phyloP scores from a whole-genome alignment of 2,113 vertebrate species.

The Pseudolaguvia tuberculata region DNA sequence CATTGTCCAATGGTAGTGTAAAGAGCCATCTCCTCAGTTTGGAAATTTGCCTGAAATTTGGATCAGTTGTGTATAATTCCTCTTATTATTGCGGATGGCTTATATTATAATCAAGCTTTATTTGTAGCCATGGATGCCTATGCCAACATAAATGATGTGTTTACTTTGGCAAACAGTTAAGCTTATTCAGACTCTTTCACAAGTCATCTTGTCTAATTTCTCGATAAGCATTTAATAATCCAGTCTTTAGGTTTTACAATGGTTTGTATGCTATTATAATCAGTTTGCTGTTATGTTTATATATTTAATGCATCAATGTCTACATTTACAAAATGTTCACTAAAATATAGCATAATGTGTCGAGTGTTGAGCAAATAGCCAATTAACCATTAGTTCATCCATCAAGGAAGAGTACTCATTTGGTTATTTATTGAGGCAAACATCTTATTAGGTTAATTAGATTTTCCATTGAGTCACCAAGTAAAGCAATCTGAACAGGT shows the following conservation, averaged over 20 bases:
- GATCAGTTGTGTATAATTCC: background rate
- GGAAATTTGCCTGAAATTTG: background rate
- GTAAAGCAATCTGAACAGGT: too few species aligned
- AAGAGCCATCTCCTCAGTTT: background rate
- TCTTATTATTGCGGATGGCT: background rate
- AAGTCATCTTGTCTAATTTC: background rate
- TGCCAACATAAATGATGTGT: constrained; percentile 1
- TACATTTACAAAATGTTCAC: background rate
- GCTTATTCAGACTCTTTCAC: background rate
- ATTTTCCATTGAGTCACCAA: too few species aligned
- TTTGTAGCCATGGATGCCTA: background rate
- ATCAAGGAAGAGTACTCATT: background rate
- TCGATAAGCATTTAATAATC: background rate
- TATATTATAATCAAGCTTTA: background rate
- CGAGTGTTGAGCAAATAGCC: too few species aligned
- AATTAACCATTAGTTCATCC: background rate
- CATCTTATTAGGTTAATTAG: too few species aligned
- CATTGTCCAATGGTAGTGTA: background rate
- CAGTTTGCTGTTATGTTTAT: background rate
- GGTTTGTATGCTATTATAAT: background rate
- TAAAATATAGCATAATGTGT: too few species aligned
- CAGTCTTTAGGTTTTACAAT: background rate
- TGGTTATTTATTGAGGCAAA: too few species aligned
- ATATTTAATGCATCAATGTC: background rate
- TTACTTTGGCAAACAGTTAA: background rate